Conservation (phyloP, 1,140 invertebrate species). For the Hestina assimilis region DNA sequence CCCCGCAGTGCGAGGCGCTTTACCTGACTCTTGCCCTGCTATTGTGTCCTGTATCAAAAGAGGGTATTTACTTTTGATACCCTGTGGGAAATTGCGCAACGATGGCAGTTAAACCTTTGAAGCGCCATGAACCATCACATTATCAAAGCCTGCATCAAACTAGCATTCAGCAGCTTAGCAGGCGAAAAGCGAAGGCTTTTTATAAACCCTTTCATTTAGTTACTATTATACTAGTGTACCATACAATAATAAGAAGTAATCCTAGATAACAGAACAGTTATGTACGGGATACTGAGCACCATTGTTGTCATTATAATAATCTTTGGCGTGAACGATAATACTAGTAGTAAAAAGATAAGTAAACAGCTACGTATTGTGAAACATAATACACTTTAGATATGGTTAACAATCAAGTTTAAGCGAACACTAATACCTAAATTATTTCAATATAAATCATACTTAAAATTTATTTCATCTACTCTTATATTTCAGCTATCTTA, state of each 20-base stretch:
- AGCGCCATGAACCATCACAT: slow-evolving; percentile 43
- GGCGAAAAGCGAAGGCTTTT: slow-evolving; percentile 30
- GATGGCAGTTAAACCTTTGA: slow-evolving; percentile 42
- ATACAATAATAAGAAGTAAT: slow-evolving; percentile 33
- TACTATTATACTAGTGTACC: no score
- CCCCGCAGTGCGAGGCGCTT: slow-evolving; percentile 62
- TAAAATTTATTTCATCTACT: no score
- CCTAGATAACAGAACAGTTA: slow-evolving; percentile 43
- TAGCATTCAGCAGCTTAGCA: slow-evolving; percentile 23
- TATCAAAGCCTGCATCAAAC: slow-evolving; percentile 4
- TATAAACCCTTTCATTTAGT: slow-evolving; percentile 43
- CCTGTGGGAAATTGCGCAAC: slow-evolving; percentile 75
- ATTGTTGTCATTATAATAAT: slow-evolving; percentile 19
- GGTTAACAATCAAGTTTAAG: no score
- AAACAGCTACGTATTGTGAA: not conserved
- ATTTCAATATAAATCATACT: no score
- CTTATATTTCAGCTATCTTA: no score
- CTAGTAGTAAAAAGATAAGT: slow-evolving; percentile 8
- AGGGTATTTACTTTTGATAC: slow-evolving; percentile 64
- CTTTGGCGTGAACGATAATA: slow-evolving; percentile 1
- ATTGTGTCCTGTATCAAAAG: slow-evolving; percentile 66
- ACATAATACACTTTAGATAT: slow-evolving; percentile 1
- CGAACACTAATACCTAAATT: no score
- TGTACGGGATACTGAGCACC: slow-evolving; percentile 34
- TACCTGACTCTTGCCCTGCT: slow-evolving; percentile 75